phyloP scores from a whole-genome alignment of 1,140 invertebrate genomes.

The Drosophila nikananu region DNA sequence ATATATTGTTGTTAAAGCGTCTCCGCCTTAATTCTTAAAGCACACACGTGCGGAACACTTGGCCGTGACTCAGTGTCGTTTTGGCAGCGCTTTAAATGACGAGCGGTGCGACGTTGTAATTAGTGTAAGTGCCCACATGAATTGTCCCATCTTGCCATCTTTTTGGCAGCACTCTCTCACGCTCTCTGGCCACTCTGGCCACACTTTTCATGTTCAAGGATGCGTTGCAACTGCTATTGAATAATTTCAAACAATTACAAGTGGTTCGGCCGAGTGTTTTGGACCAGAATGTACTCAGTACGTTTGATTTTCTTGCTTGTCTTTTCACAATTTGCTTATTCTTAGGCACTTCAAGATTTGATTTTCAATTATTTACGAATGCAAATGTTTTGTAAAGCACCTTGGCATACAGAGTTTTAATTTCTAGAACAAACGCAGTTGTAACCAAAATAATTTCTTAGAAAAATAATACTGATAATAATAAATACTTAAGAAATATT shows the following conservation, averaged over 20 bases:
- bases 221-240: slow-evolving; percentile 49
- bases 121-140: slow-evolving; percentile 78
- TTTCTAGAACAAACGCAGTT: no score
- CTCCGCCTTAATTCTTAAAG: slow-evolving; percentile 22
- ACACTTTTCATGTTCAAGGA: slow-evolving; percentile 76
- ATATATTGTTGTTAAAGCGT: slow-evolving; percentile 10
- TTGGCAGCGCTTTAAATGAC: slow-evolving; percentile 37
- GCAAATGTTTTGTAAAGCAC: background rate
- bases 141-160: slow-evolving; percentile 71
- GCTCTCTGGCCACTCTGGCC: background rate
- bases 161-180: slow-evolving; percentile 63
- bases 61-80: slow-evolving; percentile 34
- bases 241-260: slow-evolving; percentile 36
- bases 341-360: no score
- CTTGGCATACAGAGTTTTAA: no score
- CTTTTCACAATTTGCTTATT: background rate
- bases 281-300: slow-evolving; percentile 4
- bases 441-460: background rate
- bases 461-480: no score
- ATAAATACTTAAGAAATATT: background rate
- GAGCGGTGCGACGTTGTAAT: slow-evolving; percentile 68
- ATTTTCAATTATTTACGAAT: background rate
- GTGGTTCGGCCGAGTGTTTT: background rate
- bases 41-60: slow-evolving; percentile 23
- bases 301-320: background rate